Conservation (phyloP, 2,797 vertebrate genomes). For the Danio jaintianensis region DNA sequence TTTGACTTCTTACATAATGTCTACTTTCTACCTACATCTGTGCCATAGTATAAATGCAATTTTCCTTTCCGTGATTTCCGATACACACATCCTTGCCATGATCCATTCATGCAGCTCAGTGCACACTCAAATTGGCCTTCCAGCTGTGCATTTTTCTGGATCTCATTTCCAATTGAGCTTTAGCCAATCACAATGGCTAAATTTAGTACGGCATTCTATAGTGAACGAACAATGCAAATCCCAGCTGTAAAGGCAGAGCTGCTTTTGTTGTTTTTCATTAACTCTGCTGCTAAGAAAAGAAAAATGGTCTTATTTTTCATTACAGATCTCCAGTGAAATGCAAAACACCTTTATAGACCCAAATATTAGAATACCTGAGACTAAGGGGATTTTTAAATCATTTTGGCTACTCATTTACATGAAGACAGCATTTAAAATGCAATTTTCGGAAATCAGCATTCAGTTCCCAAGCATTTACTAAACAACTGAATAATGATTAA, state of each 20-base stretch:
- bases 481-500: neutral
- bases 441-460: too few species aligned
- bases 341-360: neutral
- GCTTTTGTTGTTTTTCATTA: constrained; percentile 12
- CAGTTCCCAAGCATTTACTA: neutral
- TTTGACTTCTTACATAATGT: neutral
- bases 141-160: constrained; percentile 50
- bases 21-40: neutral
- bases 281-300: neutral
- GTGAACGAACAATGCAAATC: constrained; percentile 22
- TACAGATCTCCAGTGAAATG: neutral
- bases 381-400: too few species aligned
- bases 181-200: constrained; percentile 46
- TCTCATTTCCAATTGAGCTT: constrained; percentile 37
- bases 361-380: neutral
- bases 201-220: constrained; percentile 47
- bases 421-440: too few species aligned
- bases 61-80: constrained; percentile 35
- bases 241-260: constrained; percentile 8
- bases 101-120: constrained; percentile 52
- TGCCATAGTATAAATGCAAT: constrained; percentile 27
- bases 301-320: neutral
- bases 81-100: constrained; percentile 24
- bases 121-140: constrained; percentile 26
- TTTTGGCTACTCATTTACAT: too few species aligned